These are phyloP conservation scores for Colistium nudipinnis DNA, from an alignment of 2,113 vertebrate genomes.

Conservation along the genomic window DNA sequence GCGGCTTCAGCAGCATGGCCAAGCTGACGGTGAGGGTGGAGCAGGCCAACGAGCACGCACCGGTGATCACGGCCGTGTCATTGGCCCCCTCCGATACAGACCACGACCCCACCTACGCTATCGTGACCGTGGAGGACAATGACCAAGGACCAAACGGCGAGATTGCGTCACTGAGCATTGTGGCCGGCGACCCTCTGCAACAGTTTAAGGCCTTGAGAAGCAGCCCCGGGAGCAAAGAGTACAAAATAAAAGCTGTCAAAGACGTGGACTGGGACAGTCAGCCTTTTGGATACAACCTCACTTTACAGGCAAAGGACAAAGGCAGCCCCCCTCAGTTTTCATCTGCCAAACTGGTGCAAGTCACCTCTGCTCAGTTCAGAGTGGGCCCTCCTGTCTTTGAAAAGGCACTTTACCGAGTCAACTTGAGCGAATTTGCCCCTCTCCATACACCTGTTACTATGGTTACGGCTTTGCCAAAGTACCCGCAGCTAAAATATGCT, in stretches of 20 bases:
- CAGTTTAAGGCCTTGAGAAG: constrained; percentile 90
- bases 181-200: constrained; percentile 91
- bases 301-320: constrained; percentile 97
- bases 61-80: constrained; percentile 86
- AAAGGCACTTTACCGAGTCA: constrained; percentile 90
- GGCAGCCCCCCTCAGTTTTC: constrained; percentile 93
- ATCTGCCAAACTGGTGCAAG: constrained; percentile 88
- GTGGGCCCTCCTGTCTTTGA: constrained; percentile 89
- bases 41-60: constrained; percentile 91
- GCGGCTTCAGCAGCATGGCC: constrained; percentile 97
- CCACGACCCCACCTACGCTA: constrained; percentile 88
- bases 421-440: constrained; percentile 94
- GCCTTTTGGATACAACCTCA: constrained; percentile 94
- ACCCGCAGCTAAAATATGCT: constrained; percentile 87
- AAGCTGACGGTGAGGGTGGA: constrained; percentile 90
- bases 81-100: constrained; percentile 86
- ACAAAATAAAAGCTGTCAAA: constrained; percentile 89
- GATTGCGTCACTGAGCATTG: constrained; percentile 91
- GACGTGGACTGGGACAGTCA: constrained; percentile 91
- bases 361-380: constrained; percentile 89
- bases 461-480: constrained; percentile 87
- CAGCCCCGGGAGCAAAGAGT: constrained; percentile 93
- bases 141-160: constrained; percentile 93
- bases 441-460: constrained; percentile 91
- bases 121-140: constrained; percentile 91